A percentile compares a stretch with the other conserved stretches of the same genome.
These are phyloP conservation scores for Paracentrotus lividus DNA, from an alignment of 53 echinoderm and acorn worm species.

Conservation along the genomic window DNA sequence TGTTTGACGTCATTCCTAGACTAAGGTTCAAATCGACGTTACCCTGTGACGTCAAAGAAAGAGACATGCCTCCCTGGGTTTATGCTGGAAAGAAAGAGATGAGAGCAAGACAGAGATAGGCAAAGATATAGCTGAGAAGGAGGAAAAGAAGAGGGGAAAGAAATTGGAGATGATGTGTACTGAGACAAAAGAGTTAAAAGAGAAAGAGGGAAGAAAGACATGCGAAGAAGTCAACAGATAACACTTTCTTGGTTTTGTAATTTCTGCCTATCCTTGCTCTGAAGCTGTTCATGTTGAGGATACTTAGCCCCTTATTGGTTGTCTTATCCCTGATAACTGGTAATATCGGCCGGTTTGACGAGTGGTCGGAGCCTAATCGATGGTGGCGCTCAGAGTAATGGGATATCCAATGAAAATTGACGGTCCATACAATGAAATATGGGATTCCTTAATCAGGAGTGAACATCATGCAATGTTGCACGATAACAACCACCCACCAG, in stretches of 20 bases:
- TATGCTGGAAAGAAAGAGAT: neutral
- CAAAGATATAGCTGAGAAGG: neutral
- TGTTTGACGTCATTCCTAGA: constrained; percentile 49
- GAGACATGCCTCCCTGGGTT: neutral
- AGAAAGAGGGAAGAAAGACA: neutral
- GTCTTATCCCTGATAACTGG: neutral
- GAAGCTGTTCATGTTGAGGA: neutral
- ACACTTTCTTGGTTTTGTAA: neutral
- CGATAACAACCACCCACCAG: constrained; percentile 6
- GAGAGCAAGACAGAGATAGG: neutral
- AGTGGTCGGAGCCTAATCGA: constrained; percentile 44
- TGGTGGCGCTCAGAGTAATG: constrained; percentile 17
- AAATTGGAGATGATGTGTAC: neutral
- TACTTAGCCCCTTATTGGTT: neutral
- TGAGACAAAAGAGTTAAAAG: neutral
- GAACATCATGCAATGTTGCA: constrained; percentile 7
- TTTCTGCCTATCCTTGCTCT: neutral
- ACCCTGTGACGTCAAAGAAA: constrained; percentile 12
- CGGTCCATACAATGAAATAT: constrained; percentile 40
- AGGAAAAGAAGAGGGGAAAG: neutral
- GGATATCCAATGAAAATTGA: constrained; percentile 30
- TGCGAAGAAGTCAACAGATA: neutral
- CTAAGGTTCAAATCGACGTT: neutral
- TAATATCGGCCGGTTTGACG: constrained; percentile 1
- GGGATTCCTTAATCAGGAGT: neutral